phyloP scores from a whole-genome alignment of 2,797 vertebrate species.

The Pseudochirops corinnae region DNA sequence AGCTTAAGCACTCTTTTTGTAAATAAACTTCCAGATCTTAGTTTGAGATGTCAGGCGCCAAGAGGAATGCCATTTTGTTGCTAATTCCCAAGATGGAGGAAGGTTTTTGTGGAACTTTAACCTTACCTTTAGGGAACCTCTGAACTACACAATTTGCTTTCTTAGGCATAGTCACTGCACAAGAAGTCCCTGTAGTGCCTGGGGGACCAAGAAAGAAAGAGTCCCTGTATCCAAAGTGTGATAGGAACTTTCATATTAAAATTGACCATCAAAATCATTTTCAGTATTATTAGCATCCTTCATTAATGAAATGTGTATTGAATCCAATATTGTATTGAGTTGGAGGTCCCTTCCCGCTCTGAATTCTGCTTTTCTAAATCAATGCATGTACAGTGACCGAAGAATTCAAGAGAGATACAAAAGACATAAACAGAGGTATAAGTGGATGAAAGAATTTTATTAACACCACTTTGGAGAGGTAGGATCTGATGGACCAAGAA shows the following conservation, averaged over 20 bases:
- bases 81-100: not conserved
- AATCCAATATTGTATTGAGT: not conserved
- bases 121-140: not conserved
- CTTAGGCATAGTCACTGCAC: not conserved
- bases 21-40: not conserved
- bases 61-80: not conserved
- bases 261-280: not conserved
- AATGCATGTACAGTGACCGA: not conserved
- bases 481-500: not conserved
- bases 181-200: not conserved
- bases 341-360: not conserved
- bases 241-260: not conserved
- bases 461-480: not conserved
- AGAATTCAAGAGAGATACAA: not conserved
- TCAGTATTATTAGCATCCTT: not conserved
- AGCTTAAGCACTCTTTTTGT: not conserved
- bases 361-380: not conserved
- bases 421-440: not conserved
- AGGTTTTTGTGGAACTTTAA: not conserved
- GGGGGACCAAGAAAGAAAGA: not conserved
- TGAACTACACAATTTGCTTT: not conserved
- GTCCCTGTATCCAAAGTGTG: not conserved
- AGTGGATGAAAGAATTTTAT: not conserved
- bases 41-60: not conserved
- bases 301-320: not conserved